Base-by-base conservation (phyloP, 2,888 invertebrate genomes). In the Hydraecia micacea region DNA sequence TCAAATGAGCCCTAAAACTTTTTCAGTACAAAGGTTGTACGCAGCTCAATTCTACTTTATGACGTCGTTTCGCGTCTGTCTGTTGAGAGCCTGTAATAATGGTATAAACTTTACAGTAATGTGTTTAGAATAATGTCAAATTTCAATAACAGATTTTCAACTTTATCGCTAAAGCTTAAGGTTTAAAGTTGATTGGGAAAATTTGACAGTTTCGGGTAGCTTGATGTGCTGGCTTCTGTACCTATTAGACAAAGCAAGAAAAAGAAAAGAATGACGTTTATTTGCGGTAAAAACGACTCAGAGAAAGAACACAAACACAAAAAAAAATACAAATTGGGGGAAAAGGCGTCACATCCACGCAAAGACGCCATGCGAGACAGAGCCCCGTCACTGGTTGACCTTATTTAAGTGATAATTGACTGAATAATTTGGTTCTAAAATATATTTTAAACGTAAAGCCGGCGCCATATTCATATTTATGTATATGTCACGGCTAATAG, bases 31-130 rank as follows among this genome's bases (percentile, higher is more conserved):
- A 62, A 62, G 55, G 73, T 62, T 80, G 46, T 32, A 36, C 18
- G 28, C 42, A 58, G 32, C 49, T 28, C 42, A 46, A 77, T 73
- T 82, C 39, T 32, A 82, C 36, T 81, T 82, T 55, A 69, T 55
- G 60, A 73, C 55, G 55, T 73, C 52, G 28, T 66, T 46, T 78
- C 2, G 36, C n/a, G 36, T 68, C 18, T 72, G 36, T 55, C 46
- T 81, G 36, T 36, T 9, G 18, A 21, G 8, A 13, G 46, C n/a
- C 5, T 75, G 18, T 58, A 68, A 25, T 66, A 8, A 18, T 32
- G 1, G 0, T 60, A n/a, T 42, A 28, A 13, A 65, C 0, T 67
- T 8, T 39, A 58, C 32, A 58, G 15, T 58, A 21, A 68, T 52
- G 11, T 42, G n/a, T 66, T n/a, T 73, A 72, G n/a, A 72, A 46